Base-by-base conservation (phyloP, 2,888 invertebrate genomes). In the Dasysyrphus tricinctus region DNA sequence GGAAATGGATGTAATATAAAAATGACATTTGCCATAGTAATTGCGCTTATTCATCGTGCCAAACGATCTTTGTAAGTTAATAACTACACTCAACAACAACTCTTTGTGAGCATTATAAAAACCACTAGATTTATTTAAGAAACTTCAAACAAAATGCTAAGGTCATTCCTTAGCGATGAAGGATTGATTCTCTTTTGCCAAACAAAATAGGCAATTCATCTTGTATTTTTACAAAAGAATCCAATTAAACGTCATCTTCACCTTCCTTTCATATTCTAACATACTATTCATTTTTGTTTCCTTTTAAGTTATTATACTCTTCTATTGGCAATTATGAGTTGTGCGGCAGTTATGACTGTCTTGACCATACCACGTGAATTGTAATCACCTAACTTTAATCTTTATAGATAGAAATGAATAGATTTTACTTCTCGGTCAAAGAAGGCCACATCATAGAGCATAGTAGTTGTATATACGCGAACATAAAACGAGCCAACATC, bases 341-440 rank as follows among this genome's bases (percentile, higher is more conserved):
- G 67, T 67, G 32, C 63, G 16, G 61, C 74, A 85, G 80, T 85
- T 85, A 85, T 80, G 77, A 77, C 57, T 80, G 73, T 85, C 69
- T 85, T 85, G 85, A 65, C 77, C 80, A 76, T 49, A 74, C 34
- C 44, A 77, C 77, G 54, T 85, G 76, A 75, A 76, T 65, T 72
- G 59, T 73, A 85, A 81, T 77, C 85, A 70, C 70, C 77, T 49
- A 70, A 73, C 77, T 77, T 16, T 51, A 78, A 85, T 85, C 85
- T 85, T 74, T 16, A 24, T 24, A 85, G 77, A 85, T 74, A 69
- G 80, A 78, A 86, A 86, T 86, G 78, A 82, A 86, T 82, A 86
- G 82, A 82, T 82, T 67, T 59, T 86, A 70, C 78, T 75, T 70
- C 59, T 70, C 75, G 57, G 65, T 78, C 86, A 78, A 82, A 82